Conservation (phyloP, 2,113 vertebrate species). For the Limnothrissa miodon region DNA sequence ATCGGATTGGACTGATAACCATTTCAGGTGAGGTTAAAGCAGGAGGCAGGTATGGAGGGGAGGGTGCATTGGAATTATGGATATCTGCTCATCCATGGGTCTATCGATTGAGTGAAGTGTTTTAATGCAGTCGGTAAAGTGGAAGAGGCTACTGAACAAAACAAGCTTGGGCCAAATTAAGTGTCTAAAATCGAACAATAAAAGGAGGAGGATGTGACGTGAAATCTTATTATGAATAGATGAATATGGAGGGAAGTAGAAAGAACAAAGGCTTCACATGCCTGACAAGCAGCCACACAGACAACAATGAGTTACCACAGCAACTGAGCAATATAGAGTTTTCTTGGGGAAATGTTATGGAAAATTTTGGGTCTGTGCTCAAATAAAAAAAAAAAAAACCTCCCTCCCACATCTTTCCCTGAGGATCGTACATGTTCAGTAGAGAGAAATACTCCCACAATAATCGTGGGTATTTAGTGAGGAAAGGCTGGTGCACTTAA, state of each 20-base stretch:
- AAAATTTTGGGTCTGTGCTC: not conserved
- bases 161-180: not conserved
- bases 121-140: not conserved
- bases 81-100: not conserved
- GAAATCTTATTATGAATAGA: not conserved
- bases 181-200: not conserved
- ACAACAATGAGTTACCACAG: constrained; percentile 10
- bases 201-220: not conserved
- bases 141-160: not conserved
- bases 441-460: not conserved
- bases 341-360: not conserved
- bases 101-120: not conserved
- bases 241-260: not conserved
- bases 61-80: not conserved
- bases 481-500: not conserved
- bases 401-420: not conserved
- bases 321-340: not conserved
- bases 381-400: too few relatives aligned
- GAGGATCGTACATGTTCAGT: not conserved
- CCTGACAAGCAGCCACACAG: not conserved
- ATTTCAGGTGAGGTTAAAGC: not conserved
- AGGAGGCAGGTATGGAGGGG: too few relatives aligned
- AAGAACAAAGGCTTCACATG: not conserved
- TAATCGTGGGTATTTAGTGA: not conserved
- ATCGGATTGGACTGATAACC: not conserved